These are phyloP conservation scores for Oceanites oceanicus DNA, from an alignment of 2,113 vertebrate species.

Conservation along the genomic window DNA sequence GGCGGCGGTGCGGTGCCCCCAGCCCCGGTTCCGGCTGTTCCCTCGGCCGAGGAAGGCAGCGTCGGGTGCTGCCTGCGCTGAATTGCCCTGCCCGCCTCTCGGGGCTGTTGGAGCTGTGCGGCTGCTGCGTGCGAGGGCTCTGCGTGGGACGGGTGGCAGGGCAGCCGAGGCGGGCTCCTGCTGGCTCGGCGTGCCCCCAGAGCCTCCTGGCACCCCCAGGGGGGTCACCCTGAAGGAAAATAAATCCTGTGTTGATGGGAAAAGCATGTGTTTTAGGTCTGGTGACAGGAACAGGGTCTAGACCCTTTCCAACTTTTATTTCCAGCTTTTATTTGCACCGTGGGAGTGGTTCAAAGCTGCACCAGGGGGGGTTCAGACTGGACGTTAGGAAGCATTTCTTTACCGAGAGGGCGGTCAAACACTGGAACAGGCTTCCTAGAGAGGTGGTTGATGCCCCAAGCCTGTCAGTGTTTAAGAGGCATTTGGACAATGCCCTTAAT, in stretches of 20 bases:
- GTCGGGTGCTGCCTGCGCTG: neutral
- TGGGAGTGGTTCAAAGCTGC: neutral
- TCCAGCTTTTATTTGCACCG: neutral
- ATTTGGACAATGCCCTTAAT: neutral
- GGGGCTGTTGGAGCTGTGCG: neutral
- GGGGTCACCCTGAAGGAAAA: neutral
- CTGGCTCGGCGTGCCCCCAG: too few relatives aligned
- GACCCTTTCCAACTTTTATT: neutral
- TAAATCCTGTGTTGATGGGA: neutral
- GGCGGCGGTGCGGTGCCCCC: rapidly evolving
- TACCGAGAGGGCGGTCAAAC: too few relatives aligned
- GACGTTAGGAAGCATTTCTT: neutral
- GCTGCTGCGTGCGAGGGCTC: neutral
- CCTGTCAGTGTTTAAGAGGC: neutral
- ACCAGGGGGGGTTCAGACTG: neutral
- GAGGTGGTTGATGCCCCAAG: too few relatives aligned
- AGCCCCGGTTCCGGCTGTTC: rapidly evolving
- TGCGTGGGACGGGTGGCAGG: rapidly evolving
- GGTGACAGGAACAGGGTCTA: too few relatives aligned
- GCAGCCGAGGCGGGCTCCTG: neutral
- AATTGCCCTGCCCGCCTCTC: neutral
- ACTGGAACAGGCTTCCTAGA: neutral
- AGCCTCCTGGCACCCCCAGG: too few relatives aligned
- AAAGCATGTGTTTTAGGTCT: neutral
- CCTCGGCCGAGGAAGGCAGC: rapidly evolving